Evolutionary conservation across 2,113 vertebrate species (phyloP), one percentile per base, ranked within the genome.

Genomic region (Ochotona princeps): DNA sequence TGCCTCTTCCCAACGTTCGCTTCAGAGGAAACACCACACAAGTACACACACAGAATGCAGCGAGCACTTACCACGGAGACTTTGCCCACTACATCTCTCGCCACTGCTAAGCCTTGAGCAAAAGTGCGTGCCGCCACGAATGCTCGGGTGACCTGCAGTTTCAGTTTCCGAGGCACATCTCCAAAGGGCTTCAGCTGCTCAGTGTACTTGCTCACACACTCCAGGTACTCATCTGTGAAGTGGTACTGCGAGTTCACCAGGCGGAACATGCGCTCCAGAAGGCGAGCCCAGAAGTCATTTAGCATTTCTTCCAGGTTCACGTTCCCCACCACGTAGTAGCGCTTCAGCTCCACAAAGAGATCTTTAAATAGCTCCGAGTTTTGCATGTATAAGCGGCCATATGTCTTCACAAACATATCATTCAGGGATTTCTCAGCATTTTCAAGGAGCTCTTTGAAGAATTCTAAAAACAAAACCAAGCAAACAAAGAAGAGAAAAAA

Each of bases 101-200:
- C 99, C 8, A 99, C 97, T 0, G 98, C 97, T 10, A 99, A 98
- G 87, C 99, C 99, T 20, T 98, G 99, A 0, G 98, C 98, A 23
- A 99, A 99, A 69, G 99, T 99, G 65, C 99, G 99, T 0, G 99
- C 99, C 0, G 99, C 99, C 3, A 99, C 98, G 0, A 99, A 99
- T 0, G 99, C 98, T 0, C 99, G 98, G 0, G 98, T 99, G 87
- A 99, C 98, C 90, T 99, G 99, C 2, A 99, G 98, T 96, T 99
- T 99, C 67, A 99, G 98, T 89, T 99, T 99, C 38, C 99, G 98
- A 0, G 99, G 99, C 83, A 99, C 99, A 0, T 99, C 99, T 28
- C 99, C 99, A 0, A 99, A 99, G 2, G 99, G 99, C 96, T 99
- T 99, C 75, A 99, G 98, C 98, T 99, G 98, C 92, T 99, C 99